Conservation (phyloP, 2,797 vertebrate species). For the Buceros bicornis region DNA sequence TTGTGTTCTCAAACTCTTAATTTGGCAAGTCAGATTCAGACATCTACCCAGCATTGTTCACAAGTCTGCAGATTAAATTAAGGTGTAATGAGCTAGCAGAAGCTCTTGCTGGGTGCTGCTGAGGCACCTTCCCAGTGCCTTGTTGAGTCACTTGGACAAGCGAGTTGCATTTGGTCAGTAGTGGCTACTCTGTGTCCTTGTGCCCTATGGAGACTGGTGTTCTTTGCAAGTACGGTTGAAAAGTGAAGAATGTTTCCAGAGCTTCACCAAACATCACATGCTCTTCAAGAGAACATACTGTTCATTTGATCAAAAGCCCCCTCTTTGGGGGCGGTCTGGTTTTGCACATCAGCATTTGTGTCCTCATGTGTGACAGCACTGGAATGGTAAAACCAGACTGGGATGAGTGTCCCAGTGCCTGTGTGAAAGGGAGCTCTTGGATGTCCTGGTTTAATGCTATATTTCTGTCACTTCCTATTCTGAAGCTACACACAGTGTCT, state of each 20-base stretch:
- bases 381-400: not conserved
- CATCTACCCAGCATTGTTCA: not conserved
- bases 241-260: not conserved
- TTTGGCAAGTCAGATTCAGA: not conserved
- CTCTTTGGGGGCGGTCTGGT: not conserved
- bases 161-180: not conserved
- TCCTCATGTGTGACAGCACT: not conserved
- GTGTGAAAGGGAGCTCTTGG: not conserved
- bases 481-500: not conserved
- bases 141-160: conserved; percentile 38
- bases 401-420: not conserved
- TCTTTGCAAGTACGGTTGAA: not conserved
- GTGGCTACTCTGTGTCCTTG: not conserved
- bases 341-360: not conserved
- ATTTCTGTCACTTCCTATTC: not conserved
- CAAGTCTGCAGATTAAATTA: not conserved
- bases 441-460: fast-evolving
- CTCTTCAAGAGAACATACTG: not conserved
- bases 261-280: fast-evolving
- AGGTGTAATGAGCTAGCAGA: conserved; percentile 34
- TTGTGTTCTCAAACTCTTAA: not conserved
- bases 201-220: not conserved
- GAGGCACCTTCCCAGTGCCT: conserved; percentile 49
- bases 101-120: conserved; percentile 49
- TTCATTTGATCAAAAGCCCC: not conserved